Conservation (phyloP, 2,113 vertebrate species). For the Oophaga pumilio region DNA sequence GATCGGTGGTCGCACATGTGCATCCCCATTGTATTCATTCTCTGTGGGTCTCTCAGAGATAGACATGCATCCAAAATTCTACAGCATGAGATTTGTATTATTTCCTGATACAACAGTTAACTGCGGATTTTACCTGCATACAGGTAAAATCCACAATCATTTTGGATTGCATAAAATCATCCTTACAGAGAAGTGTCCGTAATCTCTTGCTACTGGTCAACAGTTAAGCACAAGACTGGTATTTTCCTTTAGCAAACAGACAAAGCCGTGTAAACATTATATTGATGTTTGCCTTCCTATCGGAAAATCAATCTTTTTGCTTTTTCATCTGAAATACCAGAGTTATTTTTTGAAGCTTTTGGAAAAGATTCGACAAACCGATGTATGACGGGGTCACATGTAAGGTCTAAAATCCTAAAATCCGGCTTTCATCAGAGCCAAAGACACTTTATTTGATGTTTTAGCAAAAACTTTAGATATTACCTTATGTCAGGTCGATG, state of each 20-base stretch:
- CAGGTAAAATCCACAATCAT: no score
- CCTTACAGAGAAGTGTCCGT: not conserved
- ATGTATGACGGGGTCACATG: not conserved
- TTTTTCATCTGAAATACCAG: not conserved
- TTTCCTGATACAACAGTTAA: no score
- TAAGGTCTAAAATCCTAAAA: not conserved
- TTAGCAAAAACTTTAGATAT: not conserved
- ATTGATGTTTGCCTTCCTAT: not conserved
- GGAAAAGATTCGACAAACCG: not conserved
- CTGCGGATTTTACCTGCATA: no score
- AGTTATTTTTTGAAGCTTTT: not conserved
- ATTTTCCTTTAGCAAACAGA: not conserved
- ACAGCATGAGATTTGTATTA: no score
- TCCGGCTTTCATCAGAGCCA: not conserved
- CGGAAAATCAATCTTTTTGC: not conserved
- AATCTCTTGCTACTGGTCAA: not conserved
- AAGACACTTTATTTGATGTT: not conserved
- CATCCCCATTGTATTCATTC: no score
- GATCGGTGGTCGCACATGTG: no score
- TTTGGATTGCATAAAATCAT: no score
- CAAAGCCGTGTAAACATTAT: not conserved
- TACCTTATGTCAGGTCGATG: not conserved
- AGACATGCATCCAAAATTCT: no score
- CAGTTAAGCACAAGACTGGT: not conserved
- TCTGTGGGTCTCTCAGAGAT: no score